Evolutionary conservation across 2,888 invertebrate genomes (phyloP), one percentile per base, ranked within the genome.

Genomic region (Drosophila histrio): DNA sequence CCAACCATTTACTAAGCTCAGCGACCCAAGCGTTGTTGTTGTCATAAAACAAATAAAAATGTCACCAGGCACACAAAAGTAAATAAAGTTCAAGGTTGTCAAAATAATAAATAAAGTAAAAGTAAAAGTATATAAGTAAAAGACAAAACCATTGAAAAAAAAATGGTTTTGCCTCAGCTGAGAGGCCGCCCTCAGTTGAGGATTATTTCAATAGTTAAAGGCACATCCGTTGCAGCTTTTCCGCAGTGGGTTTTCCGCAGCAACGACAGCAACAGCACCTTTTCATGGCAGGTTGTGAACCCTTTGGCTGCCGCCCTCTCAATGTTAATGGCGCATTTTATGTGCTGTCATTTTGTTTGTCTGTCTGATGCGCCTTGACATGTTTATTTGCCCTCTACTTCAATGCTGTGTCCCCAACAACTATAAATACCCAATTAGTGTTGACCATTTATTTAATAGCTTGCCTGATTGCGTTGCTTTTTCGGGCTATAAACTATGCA

Each of bases 401-500:
- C 62, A 54, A 36, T 49, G 56, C 39, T 61, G 61, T 34, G 30
- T 24, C 30, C 41, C 21, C 46, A 19, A 69, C 21, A 69, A 53
- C 71, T 69, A 80, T 86, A 88, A 86, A 79, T 87, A 87, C 79
- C 88, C 78, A 87, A 88, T 86, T 86, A 87, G 86, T 87, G 71
- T 67, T 65, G 69, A 69, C 73, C 69, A 88, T 87, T 86, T 84
- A 63, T 73, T 69, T 72, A 87, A 84, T 75, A 68, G 67, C 59
- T 61, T 58, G 63, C 54, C 75, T 72, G 78, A 88, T 63, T 71
- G 58, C 47, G 34, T 44, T 46, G 47, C 49, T 38, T 36, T 9
- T 47, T 19, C 9, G 5, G 9, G 30, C 5, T 22, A 49, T 39
- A 21, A 49, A 17, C 50, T 30, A 13, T 26, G 36, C 28, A 70